Evolutionary conservation across 2,113 vertebrate species (phyloP), one percentile per base, ranked within the genome.

Genomic region (Mus spicilegus): DNA sequence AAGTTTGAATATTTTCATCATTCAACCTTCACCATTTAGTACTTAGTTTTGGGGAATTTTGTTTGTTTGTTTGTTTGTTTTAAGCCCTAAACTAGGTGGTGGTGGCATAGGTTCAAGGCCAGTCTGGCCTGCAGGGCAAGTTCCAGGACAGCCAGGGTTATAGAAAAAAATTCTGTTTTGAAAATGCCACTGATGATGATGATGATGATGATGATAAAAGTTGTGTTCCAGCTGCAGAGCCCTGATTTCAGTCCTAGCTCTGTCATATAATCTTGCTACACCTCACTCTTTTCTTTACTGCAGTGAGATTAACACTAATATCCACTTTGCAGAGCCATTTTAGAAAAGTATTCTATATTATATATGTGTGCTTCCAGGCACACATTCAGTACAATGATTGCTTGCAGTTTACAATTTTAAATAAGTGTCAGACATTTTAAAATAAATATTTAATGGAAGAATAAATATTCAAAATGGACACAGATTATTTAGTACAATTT

Each of bases 261-360:
- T 30, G 10, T 39, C 26, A 33, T 24, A 6, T 56, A 70, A 36
- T 26, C 26, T 88, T 58, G 54, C 20, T 42, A 51, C 69, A 14
- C 22, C 30, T 89, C 63, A 75, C 2, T 76, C 90, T 72, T 26
- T 89, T 30, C 12, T 46, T 78, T 63, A 36, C 7, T 67, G 30
- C 49, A 69, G 73, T 85, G 49, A 39, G 17, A 49, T 77, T 87
- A 95, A 11, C 26, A 72, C 70, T 84, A 49, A 88, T 24, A 73
- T 0, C 5, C 63, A 91, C 42, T 72, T n/a, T 84, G 13, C 20
- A 90, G 77, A 33, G 3, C 36, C 67, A 20, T 61, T 81, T 94
- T 86, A 70, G 72, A 82, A 24, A 96, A 58, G 63, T 65, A 56
- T 88, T 90, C 26, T 93, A 51, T 33, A 67, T 81, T 89, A 81